Evolutionary conservation across 92 coral and sea anemone genomes (phyloP), one percentile per base, ranked within the genome.

Genomic region (Porites divaricata): DNA sequence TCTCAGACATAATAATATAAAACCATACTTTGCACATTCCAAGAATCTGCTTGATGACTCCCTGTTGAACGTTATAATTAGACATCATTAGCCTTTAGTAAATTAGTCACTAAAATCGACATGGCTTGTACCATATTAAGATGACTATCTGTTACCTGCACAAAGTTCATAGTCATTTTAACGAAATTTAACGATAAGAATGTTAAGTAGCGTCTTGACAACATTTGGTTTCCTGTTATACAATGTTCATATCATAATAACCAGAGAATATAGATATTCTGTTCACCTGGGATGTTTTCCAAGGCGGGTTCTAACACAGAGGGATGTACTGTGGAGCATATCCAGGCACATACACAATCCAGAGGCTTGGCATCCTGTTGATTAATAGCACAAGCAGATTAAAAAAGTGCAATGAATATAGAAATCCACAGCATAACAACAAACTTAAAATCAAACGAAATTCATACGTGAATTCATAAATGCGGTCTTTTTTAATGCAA

Each of bases 331-430:
- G 90, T 85, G 52, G 98, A 94, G 80, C 88, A 88, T n/a, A 96
- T 71, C 99, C 99, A 96, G 35, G 93, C 91, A 83, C 99, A 96
- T 23, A 94, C 53, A 77, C 99, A 96, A 74, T 96, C 96, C 21
- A 95, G 90, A 1, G 92, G 92, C 72, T 92, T 90, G n/a, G 95
- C 84, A 5, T 95, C 99, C 99, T 96, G 52, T 11, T 6, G 72
- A 16, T 21, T 23, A 81, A 75, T 1, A 67, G 64, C 14, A 63
- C 71, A 11, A 59, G 45, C 4, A 35, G 45, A 35, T 35, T 0
- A 4, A 35, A 35, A 35, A 35, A 35, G 45, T 35, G 45, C 45
- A 35, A 35, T 35, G 45, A 35, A 35, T 35, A 35, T 35, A 35
- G 45, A 35, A 35, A 35, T 35, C 45, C 45, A 35, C 7, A 35